Conservation (phyloP, 2,888 invertebrate species). For the Scaptomyza caliginosa region DNA sequence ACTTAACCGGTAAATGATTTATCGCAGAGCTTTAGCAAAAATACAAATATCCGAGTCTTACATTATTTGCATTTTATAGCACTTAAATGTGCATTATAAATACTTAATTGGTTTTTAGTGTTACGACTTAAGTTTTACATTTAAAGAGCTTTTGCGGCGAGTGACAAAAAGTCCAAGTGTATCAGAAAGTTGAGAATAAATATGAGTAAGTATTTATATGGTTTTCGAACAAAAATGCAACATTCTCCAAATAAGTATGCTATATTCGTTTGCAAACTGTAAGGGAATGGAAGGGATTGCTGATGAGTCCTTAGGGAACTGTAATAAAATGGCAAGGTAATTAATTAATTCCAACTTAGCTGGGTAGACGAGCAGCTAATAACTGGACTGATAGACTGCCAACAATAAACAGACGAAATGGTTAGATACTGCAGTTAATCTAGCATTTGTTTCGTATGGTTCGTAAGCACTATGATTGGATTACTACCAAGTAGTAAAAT, state of each 20-base stretch:
- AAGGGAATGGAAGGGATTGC: neutral
- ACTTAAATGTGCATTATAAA: slow-evolving; percentile 39
- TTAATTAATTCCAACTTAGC: neutral
- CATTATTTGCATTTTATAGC: slow-evolving; percentile 38
- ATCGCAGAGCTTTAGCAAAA: slow-evolving; percentile 31
- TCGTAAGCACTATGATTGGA: too few species aligned
- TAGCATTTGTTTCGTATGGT: too few species aligned
- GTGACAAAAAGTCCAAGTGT: neutral
- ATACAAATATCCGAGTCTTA: slow-evolving; percentile 23
- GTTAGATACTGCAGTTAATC: too few species aligned
- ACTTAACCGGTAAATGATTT: slow-evolving; percentile 19
- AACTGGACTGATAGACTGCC: neutral
- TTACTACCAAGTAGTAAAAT: neutral
- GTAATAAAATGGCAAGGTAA: neutral
- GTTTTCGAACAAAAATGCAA: too few species aligned
- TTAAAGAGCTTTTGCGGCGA: neutral
- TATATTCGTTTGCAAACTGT: neutral
- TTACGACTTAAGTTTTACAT: slow-evolving; percentile 7
- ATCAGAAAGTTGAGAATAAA: neutral
- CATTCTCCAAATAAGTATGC: neutral
- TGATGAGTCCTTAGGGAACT: neutral
- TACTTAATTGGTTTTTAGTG: slow-evolving; percentile 39
- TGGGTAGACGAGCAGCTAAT: neutral
- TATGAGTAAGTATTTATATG: too few species aligned
- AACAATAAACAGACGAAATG: neutral